Evolutionary conservation across 2,797 vertebrate genomes (phyloP), one percentile per base, ranked within the genome.

Genomic region (Ambastaia sidthimunki): DNA sequence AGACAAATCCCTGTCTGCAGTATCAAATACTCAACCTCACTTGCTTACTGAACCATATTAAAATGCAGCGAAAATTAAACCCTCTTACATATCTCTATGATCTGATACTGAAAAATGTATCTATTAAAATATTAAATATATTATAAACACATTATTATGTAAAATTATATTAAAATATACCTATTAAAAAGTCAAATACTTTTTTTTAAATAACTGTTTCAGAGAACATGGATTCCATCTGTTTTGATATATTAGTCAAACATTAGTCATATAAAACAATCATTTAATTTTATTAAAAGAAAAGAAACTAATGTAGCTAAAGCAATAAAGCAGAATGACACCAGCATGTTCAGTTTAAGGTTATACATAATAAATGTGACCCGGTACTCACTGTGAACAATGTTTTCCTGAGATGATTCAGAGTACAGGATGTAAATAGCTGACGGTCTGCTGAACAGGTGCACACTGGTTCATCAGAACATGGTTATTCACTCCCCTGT

Each of bases 361-460:
- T 31, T 4, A 66, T 18, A 31, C 18, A 3, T 21, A 50, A 74
- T 7, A 41, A 44, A 60, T 71, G 21, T 66, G 44, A 66, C 28
- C 23, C 18, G 4, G n/a, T 73, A 87, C 86, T 85, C 72, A 87
- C 86, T 59, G 25, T 69, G 11, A 10, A 18, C 7, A 52, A 28
- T 52, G 57, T 11, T 13, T 0, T 57, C 63, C 34, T 73, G 15
- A 19, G 65, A 77, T 11, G 63, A 57, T 65, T 7, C 31, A 34
- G 0, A 28, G 11, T 48, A 11, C 21, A 16, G 7, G 74, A 11
- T 44, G 65, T 47, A 13, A 4, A 23, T 55, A 78, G 55, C 19
- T 55, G 65, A 44, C n/a, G 9, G 13, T 48, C 41, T 37, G 52
- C 12, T 31, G 28, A 47, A 55, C 69, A 41, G 50, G 34, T 67